Evolutionary conservation across 2,797 vertebrate species (phyloP), one percentile per base, ranked within the genome.

Genomic region (Sternotherus odoratus): DNA sequence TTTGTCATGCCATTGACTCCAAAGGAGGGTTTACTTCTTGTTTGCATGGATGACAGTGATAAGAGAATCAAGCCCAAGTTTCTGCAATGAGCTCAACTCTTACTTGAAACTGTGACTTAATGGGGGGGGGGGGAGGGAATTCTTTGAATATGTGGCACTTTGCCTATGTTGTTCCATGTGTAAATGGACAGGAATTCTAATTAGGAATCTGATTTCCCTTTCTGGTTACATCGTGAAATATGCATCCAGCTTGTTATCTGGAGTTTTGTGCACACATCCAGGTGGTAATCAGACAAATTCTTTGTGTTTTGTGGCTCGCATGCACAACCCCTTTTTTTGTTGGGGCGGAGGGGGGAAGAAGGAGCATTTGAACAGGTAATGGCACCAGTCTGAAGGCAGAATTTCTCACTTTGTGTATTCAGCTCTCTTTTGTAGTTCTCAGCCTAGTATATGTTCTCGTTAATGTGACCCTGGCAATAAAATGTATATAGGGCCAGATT

Each of bases 11-110:
- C 43, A 17, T 15, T 75, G 24, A 46, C 28, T 75, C 28, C 43
- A 48, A 46, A 26, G 26, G 24, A 28, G 39, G 15, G 26, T 28
- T 46, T 75, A 75, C 26, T 75, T 26, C 43, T 28, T 75, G 12
- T 75, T 75, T 75, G 26, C 13, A 46, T 28, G 26, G 36, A 28
- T 75, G 30, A 16, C 30, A 77, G 30, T 49, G 75, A 77, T 5
- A 11, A 16, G n/a, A 51, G 12, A 54, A 46, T 36, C 46, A 54
- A 78, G 2, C 26, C 36, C 12, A 5, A 0, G 0, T 10, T 66
- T 9, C 63, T 10, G 63, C 30, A 63, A 15, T 33, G 21, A 3
- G 51, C 54, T 24, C 12, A 19, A 24, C 12, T 39, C 6, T 11
- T 9, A 79, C 48, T 7, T 4, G 15, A 2, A 23, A 9, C 39